A percentile compares a stretch with the other conserved stretches of the same genome.
These are phyloP conservation scores for Indri indri DNA, from an alignment of 2,113 vertebrate genomes.

Conservation along the genomic window DNA sequence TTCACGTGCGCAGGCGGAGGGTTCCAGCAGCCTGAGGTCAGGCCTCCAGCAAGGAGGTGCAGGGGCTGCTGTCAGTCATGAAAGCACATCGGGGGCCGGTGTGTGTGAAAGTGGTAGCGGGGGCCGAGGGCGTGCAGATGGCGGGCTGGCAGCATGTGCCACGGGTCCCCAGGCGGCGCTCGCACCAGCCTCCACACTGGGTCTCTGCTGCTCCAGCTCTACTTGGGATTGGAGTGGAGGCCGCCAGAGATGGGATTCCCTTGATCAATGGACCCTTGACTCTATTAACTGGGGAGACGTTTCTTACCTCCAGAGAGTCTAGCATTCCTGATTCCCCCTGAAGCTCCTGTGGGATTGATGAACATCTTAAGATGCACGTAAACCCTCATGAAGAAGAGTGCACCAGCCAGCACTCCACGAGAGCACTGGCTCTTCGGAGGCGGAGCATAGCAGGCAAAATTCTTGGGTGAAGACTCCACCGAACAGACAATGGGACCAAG, in stretches of 20 bases:
- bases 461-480: neutral
- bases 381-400: neutral
- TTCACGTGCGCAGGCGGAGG: rapidly evolving
- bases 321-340: neutral
- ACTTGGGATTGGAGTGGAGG: too few species aligned
- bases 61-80: too few species aligned
- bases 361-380: neutral
- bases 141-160: neutral
- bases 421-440: neutral
- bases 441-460: neutral
- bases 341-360: neutral
- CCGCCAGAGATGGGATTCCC: too few species aligned
- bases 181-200: rapidly evolving
- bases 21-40: neutral
- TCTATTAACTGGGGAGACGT: neutral
- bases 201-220: neutral
- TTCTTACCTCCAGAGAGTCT: neutral
- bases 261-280: neutral
- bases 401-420: rapidly evolving
- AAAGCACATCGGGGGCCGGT: rapidly evolving
- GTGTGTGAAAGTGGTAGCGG: neutral
- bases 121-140: rapidly evolving
- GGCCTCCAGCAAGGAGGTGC: neutral
- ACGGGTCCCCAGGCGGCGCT: too few species aligned
- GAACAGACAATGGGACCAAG: neutral